Base-by-base conservation (phyloP, 2,113 vertebrate genomes). In the Lethenteron camtschaticum region DNA sequence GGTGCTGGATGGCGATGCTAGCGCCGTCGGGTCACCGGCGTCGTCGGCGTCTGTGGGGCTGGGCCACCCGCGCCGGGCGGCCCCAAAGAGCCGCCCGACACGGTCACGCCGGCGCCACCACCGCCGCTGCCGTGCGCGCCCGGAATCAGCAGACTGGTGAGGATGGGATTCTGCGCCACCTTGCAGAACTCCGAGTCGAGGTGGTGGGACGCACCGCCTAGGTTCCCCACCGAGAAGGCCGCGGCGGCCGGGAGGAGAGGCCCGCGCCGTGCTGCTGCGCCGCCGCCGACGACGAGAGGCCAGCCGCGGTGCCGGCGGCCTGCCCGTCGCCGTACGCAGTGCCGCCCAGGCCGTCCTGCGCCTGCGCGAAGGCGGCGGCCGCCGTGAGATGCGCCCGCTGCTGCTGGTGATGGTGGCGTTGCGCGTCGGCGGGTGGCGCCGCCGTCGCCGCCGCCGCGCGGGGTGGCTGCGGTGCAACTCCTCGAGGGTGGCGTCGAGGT, bases 101-200 rank as follows among this genome's bases (percentile, higher is more conserved):
- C 89, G n/a, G 63, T 16, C 10, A 24, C 63, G n/a, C 63, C 63
- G 8, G 63, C 63, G 24, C 63, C 24, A n/a, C n/a, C 63, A n/a
- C 63, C 63, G 10, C n/a, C 9, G 24, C 63, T 66, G n/a, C 63
- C 63, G 10, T n/a, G 24, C 24, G 63, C 9, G 24, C 63, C 63
- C n/a, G 63, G 63, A 66, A 66, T 66, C 72, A 99, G 82, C 72
- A 99, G 82, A 79, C 92, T 96, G 60, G 91, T 99, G 77, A 99
- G 83, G 76, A 99, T 97, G 69, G 94, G 92, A 81, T 99, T 99
- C 82, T 99, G 94, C 72, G 88, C 87, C 70, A 99, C 94, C 83
- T 99, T 99, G 82, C 80, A 96, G 82, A 87, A 97, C 81, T 96
- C 90, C 69, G 63, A n/a, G 20, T 66, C 63, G n/a, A n/a, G n/a